A percentile compares a stretch with the other conserved stretches of the same genome.
phyloP scores from a whole-genome alignment of 2,888 invertebrate species.

The Alloplasta piceator region DNA sequence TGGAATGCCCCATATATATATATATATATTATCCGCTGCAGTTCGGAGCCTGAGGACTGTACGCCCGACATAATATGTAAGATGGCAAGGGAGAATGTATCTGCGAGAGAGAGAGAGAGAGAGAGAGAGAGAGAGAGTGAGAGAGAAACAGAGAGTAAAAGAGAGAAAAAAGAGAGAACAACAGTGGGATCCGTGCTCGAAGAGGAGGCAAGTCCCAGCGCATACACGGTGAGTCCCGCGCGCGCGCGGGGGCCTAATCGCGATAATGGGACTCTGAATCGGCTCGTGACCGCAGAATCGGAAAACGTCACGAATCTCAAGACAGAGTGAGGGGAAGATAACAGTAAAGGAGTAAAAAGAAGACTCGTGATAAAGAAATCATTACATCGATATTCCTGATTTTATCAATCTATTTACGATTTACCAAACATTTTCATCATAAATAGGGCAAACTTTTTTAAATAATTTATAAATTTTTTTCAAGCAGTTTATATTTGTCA shows the following conservation, averaged over 20 bases:
- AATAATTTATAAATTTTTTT: no score
- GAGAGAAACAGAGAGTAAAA: slow-evolving; percentile 42
- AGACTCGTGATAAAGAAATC: not conserved
- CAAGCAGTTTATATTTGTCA: no score
- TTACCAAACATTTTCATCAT: no score
- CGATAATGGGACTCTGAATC: slow-evolving; percentile 80
- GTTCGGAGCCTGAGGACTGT: slow-evolving; percentile 34
- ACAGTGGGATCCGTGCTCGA: slow-evolving; percentile 3
- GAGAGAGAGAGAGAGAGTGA: slow-evolving; percentile 25
- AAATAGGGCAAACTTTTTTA: no score
- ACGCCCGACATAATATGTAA: slow-evolving; percentile 70
- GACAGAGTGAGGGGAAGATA: slow-evolving; percentile 60
- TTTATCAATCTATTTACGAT: no score
- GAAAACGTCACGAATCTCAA: slow-evolving; percentile 75
- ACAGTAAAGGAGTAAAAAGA: slow-evolving; percentile 29
- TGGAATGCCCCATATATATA: no score
- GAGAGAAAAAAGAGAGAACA: not conserved
- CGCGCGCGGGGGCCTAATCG: slow-evolving; percentile 79
- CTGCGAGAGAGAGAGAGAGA: no score
- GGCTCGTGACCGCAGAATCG: slow-evolving; percentile 82
- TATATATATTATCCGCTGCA: slow-evolving; percentile 47
- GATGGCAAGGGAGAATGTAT: slow-evolving; percentile 65
- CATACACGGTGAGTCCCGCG: slow-evolving; percentile 3
- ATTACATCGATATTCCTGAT: not conserved
- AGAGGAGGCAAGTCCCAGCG: slow-evolving; percentile 45